A percentile compares a stretch with the other conserved stretches of the same genome.
Evolutionary conservation across 2,888 invertebrate species (phyloP).

Genomic region (Agrotis ipsilon): DNA sequence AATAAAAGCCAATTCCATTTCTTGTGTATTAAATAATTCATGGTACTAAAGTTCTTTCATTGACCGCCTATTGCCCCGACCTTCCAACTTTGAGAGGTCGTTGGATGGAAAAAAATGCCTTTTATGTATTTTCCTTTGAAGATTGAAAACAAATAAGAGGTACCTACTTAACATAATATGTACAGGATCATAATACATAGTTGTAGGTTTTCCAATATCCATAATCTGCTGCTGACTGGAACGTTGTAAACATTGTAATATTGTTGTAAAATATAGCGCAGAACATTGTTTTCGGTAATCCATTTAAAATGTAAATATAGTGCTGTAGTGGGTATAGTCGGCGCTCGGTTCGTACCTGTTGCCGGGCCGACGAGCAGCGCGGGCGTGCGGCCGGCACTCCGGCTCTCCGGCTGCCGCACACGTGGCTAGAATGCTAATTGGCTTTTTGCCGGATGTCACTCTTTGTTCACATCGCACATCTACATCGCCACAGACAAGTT

Average conservation of each 20-base stretch:
- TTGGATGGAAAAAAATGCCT: constrained; percentile 38
- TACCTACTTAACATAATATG: constrained; percentile 13
- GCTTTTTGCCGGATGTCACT: constrained; percentile 75
- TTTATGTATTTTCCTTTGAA: constrained; percentile 32
- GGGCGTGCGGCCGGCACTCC: constrained; percentile 36
- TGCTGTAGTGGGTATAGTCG: constrained; percentile 21
- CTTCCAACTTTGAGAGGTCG: constrained; percentile 39
- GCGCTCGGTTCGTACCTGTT: constrained; percentile 72
- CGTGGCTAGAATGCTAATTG: constrained; percentile 81
- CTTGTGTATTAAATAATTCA: constrained; percentile 56
- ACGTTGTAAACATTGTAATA: constrained; percentile 6
- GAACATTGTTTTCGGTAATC: constrained; percentile 21
- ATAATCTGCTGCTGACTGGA: constrained; percentile 9
- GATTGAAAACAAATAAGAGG: constrained; percentile 24
- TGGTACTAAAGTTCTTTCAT: constrained; percentile 40
- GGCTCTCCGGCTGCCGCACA: constrained; percentile 52
- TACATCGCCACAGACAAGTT: constrained; percentile 37
- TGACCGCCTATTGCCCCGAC: constrained; percentile 26
- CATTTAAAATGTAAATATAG: constrained; percentile 48
- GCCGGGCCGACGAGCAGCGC: constrained; percentile 64
- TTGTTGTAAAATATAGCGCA: constrained; percentile 9
- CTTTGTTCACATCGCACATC: constrained; percentile 60
- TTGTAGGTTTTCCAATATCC: constrained; percentile 34
- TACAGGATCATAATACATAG: constrained; percentile 14
- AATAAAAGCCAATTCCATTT: constrained; percentile 29